These are phyloP conservation scores for Enteromius treurensis DNA, from an alignment of 2,797 vertebrate genomes.

Conservation along the genomic window DNA sequence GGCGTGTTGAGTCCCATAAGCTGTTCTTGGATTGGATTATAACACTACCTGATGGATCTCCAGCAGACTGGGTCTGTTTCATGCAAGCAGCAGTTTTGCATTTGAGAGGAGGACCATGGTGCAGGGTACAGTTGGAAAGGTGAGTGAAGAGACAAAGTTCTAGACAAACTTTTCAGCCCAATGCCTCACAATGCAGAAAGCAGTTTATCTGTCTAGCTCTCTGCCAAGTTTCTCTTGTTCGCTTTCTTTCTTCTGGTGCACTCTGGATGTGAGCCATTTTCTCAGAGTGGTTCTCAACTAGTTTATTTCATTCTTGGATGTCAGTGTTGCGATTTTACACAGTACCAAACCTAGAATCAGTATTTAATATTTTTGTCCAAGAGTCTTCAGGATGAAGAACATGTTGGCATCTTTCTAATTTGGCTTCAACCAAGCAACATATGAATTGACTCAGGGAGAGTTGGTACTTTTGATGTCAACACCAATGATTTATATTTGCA, in stretches of 20 bases:
- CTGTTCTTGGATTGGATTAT: slow-evolving; percentile 38
- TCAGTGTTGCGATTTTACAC: neutral
- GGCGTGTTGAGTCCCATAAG: slow-evolving; percentile 7
- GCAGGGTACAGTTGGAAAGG: slow-evolving; percentile 30
- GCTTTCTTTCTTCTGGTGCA: slow-evolving; percentile 3
- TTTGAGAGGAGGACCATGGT: slow-evolving; percentile 26
- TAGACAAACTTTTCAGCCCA: neutral
- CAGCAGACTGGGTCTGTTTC: slow-evolving; percentile 23
- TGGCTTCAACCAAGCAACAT: neutral
- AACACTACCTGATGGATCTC: neutral
- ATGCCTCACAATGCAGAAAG: slow-evolving; percentile 23
- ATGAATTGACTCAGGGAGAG: neutral
- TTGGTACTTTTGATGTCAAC: neutral
- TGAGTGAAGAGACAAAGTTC: slow-evolving; percentile 43
- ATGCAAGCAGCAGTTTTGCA: neutral
- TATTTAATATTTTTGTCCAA: neutral
- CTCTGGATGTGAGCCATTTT: slow-evolving; percentile 32
- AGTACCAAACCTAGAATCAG: neutral
- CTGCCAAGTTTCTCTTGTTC: slow-evolving; percentile 34
- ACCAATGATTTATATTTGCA: neutral
- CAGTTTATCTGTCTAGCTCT: slow-evolving; percentile 21
- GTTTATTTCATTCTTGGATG: slow-evolving; percentile 1
- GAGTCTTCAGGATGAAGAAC: neutral
- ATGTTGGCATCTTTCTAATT: neutral
- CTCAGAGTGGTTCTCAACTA: slow-evolving; percentile 3